Percentiles rank a stretch among this genome's conserved stretches.
phyloP scores from a whole-genome alignment of 2,797 vertebrate species.

The Selene dorsalis region DNA sequence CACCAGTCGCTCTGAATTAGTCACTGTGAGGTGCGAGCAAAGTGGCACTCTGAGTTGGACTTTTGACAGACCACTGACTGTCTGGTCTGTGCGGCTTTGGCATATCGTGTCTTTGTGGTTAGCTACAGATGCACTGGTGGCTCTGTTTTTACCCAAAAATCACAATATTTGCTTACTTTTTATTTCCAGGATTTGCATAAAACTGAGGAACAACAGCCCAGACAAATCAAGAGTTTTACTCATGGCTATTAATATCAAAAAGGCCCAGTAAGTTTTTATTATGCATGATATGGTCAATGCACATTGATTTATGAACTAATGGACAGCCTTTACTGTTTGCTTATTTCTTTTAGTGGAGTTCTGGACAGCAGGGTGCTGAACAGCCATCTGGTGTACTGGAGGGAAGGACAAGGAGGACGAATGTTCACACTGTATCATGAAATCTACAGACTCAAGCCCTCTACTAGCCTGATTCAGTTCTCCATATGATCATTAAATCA shows the following conservation, averaged over 20 bases:
- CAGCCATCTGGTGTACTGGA: slow-evolving; percentile 56
- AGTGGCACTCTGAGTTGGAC: slow-evolving; percentile 38
- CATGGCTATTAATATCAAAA: slow-evolving; percentile 13
- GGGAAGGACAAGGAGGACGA: slow-evolving; percentile 15
- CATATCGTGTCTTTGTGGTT: slow-evolving; percentile 35
- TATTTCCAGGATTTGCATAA: background rate
- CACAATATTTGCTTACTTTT: background rate
- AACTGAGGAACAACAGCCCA: background rate
- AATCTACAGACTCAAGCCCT: slow-evolving; percentile 6
- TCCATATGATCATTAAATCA: slow-evolving; percentile 11
- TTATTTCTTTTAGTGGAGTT: slow-evolving; percentile 24
- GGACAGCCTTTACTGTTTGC: slow-evolving; percentile 22
- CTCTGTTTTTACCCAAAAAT: background rate
- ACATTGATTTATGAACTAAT: slow-evolving; percentile 35
- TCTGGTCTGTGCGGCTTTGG: slow-evolving; percentile 21
- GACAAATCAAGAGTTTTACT: background rate
- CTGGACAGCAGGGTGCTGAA: slow-evolving; percentile 48
- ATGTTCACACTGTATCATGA: slow-evolving; percentile 9
- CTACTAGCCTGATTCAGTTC: background rate
- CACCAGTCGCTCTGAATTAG: slow-evolving; percentile 48
- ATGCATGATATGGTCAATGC: slow-evolving; percentile 39
- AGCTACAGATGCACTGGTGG: background rate
- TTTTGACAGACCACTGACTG: slow-evolving; percentile 53
- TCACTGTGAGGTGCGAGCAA: slow-evolving; percentile 56
- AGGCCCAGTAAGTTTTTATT: slow-evolving; percentile 40